Evolutionary conservation across 2,888 invertebrate species (phyloP), one percentile per base, ranked within the genome.

Genomic region (Abrostola triplasia): DNA sequence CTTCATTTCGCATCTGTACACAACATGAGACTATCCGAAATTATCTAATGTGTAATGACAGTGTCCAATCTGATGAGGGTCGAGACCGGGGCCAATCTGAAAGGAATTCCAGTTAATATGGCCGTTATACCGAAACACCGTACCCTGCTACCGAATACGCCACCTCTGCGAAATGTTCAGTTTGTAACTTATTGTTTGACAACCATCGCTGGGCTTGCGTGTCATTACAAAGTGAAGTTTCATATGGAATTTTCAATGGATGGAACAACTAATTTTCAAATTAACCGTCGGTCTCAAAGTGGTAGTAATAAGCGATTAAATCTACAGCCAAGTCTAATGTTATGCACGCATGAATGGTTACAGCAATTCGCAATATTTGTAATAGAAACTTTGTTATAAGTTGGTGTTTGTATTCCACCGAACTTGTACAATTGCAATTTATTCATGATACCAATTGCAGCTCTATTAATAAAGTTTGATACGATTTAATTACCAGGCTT

Each of bases 1-100:
- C 67, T 79, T 80, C 64, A 76, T 72, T 69, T 65, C 78, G 47
- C 59, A 77, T 42, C 76, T 73, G 77, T 84, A 85, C 85, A 68
- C 64, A 80, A 85, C 83, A 82, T 80, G 82, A 81, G 84, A 77
- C 82, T 79, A 83, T 84, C 82, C 83, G 72, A 87, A 91, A 90
- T 89, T 86, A 89, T 90, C 87, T 86, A 85, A 87, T 88, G 85
- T 89, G 88, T 91, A 92, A 92, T 90, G 92, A 90, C 90, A 90
- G 85, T 87, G 89, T 88, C 90, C 89, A 83, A 88, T 85, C 85
- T 90, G 91, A 92, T 86, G 85, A 90, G 91, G 92, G 92, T 92
- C 88, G 83, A 79, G 77, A 80, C 82, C 67, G 80, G 78, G 76
- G 88, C 85, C 90, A 90, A 90, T 90, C 86, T 87, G 86, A 87